Base-by-base conservation (phyloP, 2,888 invertebrate genomes). In the Baronia brevicornis region DNA sequence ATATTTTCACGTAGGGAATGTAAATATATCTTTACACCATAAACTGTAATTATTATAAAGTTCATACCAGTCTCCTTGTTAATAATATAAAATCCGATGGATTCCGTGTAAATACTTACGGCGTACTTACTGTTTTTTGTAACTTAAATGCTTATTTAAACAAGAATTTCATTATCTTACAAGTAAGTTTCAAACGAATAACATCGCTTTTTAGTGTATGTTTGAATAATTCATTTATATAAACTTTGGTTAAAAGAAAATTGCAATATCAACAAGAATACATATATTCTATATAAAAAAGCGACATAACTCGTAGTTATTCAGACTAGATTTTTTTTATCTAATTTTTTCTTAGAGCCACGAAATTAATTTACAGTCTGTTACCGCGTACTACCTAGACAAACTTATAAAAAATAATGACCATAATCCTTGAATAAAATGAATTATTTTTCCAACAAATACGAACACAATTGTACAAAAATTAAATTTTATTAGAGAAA, bases 31-130 rank as follows among this genome's bases (percentile, higher is more conserved):
- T 54, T 63, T 60, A 68, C 60, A 67, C 52, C 54, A 60, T 62
- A 63, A 60, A 48, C 51, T 59, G 60, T 60, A 52, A 48, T 58
- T 64, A 64, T 41, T 41, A 54, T 57, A 71, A 72, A 78, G 75
- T 78, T 78, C 73, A 77, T 71, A 71, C 71, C 82, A 82, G 82
- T 82, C 82, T 82, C 80, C 78, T 73, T 67, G 72, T 74, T 70
- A 64, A n/a, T n/a, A n/a, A 61, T 69, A 71, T 66, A 63, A 69
- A 79, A 75, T 70, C 72, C 69, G 48, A 64, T 60, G 68, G 72
- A 70, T 74, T 66, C 51, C 39, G 48, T 45, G 57, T 73, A 78
- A 79, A 78, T 79, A 78, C 69, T 62, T 63, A 60, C 62, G 40
- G 47, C 59, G 60, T 53, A 67, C 57, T 55, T n/a, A n/a, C n/a